Percentiles rank a stretch among this genome's conserved stretches.
These are phyloP conservation scores for Imbricaverruca yamaguchii DNA, from an alignment of 2,888 invertebrate genomes.

Conservation along the genomic window DNA sequence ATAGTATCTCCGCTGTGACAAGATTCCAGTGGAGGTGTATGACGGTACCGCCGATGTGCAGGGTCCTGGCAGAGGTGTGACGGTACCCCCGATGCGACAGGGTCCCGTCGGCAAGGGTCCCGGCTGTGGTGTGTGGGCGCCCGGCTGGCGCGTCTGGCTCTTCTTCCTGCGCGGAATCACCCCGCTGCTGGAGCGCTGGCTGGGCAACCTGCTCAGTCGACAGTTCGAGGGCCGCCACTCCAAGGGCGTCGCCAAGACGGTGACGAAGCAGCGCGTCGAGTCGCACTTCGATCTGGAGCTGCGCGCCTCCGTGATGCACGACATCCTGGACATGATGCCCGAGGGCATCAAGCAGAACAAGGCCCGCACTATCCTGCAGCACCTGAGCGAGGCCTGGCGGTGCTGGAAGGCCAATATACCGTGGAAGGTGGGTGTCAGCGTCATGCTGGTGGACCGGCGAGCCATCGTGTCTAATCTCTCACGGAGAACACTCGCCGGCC, in stretches of 20 bases:
- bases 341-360: slow-evolving; percentile 99
- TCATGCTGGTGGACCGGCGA: too few relatives aligned
- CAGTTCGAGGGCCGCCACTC: slow-evolving; percentile 99
- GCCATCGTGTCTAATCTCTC: too few relatives aligned
- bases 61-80: neutral
- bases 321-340: slow-evolving; percentile 99
- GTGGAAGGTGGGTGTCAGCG: slow-evolving; percentile 69
- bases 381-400: slow-evolving; percentile 97
- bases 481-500: too few relatives aligned
- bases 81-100: slow-evolving; percentile 44
- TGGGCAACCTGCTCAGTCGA: slow-evolving; percentile 95
- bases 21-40: neutral
- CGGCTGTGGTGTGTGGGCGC: slow-evolving; percentile 97
- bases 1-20: slow-evolving; percentile 22
- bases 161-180: slow-evolving; percentile 99
- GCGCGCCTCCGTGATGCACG: slow-evolving; percentile 85
- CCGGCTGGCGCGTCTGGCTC: slow-evolving; percentile 99
- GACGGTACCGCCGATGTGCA: neutral
- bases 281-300: slow-evolving; percentile 98
- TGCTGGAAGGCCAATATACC: slow-evolving; percentile 99
- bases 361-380: slow-evolving; percentile 95
- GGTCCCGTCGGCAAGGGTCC: slow-evolving; percentile 98
- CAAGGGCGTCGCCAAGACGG: slow-evolving; percentile 99
- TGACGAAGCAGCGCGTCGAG: slow-evolving; percentile 98
- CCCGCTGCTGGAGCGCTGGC: slow-evolving; percentile 93